Base-by-base conservation (phyloP, 2,888 invertebrate species). In the Oscheius sp. region DNA sequence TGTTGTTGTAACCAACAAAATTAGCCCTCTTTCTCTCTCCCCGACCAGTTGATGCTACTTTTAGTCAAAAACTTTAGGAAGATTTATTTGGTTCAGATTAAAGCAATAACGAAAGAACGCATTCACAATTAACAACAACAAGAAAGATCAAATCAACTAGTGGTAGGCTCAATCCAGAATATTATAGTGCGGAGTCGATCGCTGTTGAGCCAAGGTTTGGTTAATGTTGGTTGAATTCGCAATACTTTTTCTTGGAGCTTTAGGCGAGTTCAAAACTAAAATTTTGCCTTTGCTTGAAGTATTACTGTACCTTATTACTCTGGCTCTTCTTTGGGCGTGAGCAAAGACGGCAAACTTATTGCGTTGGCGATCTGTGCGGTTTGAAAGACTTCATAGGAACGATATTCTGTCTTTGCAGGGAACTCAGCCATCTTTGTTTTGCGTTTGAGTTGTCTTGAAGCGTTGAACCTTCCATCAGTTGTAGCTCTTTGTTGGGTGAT, bases 321-420 rank as follows among this genome's bases (percentile, higher is more conserved):
- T 1, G 39, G 42, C 5, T 25, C 58, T 2, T 23, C 27, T 33
- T 34, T 31, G 1, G 55, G 53, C 29, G 20, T 25, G 29, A 20
- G n/a, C 12, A 42, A 31, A 20, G 57, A 34, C 37, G 39, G 37
- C 37, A 31, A 17, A 37, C 45, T 27, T 1, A n/a, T 17, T 2
- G 20, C n/a, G n/a, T n/a, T 12, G 10, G 15, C 31, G 27, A 3
- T 27, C 17, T 15, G 12, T 29, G 45, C 45, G 29, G 31, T 68
- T 37, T 46, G 45, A 0, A 68, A 29, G 17, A 68, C 34, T n/a
- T 58, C 53, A 27, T 68, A 58, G 68, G 61, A 68, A 6, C 68
- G 31, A 27, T 46, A 45, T 3, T 61, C 20, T n/a, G 68, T 61
- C 20, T 58, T 50, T 10, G 20, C 45, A 15, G 8, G 45, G 27